Percentiles rank a stretch among this genome's conserved stretches.
Conservation (phyloP, 2,113 vertebrate species). For the Callithrix jacchus region DNA sequence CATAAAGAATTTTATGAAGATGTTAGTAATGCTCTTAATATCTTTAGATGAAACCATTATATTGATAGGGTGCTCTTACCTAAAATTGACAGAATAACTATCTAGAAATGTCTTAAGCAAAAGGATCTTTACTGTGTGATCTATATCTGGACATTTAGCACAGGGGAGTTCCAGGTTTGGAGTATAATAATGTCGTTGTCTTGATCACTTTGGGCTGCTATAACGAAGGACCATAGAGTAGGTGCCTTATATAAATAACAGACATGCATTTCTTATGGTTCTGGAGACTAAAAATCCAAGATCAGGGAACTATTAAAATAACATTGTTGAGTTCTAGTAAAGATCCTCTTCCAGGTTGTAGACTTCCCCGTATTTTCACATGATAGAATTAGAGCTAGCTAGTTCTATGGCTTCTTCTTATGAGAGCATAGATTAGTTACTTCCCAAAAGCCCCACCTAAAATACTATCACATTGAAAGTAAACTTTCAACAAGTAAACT, state of each 20-base stretch:
- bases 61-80: background rate
- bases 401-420: background rate
- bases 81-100: background rate
- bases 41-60: no score
- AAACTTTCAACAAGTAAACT: background rate
- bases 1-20: background rate
- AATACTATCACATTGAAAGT: background rate
- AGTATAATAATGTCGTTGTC: background rate
- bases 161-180: background rate
- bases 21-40: background rate
- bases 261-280: background rate
- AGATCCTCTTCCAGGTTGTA: background rate
- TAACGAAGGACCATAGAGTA: background rate
- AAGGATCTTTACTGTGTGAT: background rate
- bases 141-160: background rate
- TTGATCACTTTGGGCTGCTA: fast-evolving
- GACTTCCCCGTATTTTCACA: background rate
- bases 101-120: background rate
- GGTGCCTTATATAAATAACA: background rate
- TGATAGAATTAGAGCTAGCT: background rate
- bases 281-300: background rate
- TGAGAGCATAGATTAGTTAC: background rate
- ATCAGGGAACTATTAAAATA: no score
- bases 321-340: background rate
- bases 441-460: background rate